Conservation (phyloP, 2,888 invertebrate species). For the Tortricodes alternella region DNA sequence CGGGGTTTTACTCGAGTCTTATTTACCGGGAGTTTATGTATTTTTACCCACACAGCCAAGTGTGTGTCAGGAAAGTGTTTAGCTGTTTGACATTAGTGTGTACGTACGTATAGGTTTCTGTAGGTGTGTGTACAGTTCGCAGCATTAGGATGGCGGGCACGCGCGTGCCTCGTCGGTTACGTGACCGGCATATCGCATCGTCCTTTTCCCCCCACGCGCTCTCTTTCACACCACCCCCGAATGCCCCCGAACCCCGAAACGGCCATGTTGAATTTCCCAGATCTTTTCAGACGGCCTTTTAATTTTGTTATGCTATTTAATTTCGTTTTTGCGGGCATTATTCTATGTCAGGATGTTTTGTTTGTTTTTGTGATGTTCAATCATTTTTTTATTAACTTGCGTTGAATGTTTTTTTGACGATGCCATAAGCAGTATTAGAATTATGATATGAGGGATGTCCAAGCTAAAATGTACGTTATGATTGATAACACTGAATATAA, state of each 20-base stretch:
- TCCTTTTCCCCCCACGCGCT: constrained; percentile 73
- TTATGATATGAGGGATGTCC: background rate
- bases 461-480: background rate
- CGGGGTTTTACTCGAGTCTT: constrained; percentile 60
- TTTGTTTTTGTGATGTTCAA: constrained; percentile 25
- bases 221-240: constrained; percentile 72
- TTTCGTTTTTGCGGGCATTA: constrained; percentile 47
- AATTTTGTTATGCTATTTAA: constrained; percentile 74
- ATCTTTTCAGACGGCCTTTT: constrained; percentile 72
- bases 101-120: constrained; percentile 58
- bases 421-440: background rate
- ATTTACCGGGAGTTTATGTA: constrained; percentile 80
- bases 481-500: background rate
- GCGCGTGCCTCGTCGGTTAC: constrained; percentile 78
- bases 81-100: constrained; percentile 45
- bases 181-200: constrained; percentile 81
- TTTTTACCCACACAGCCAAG: constrained; percentile 54
- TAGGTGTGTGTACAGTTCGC: constrained; percentile 67
- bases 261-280: constrained; percentile 80
- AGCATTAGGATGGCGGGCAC: constrained; percentile 79
- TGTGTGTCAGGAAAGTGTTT: constrained; percentile 52
- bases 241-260: constrained; percentile 44
- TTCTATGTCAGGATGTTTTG: constrained; percentile 24
- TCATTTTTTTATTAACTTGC: constrained; percentile 16
- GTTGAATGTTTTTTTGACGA: background rate